Evolutionary conservation across 92 coral and sea anemone genomes (phyloP), one percentile per base, ranked within the genome.

Genomic region (Meandrina meandrites): DNA sequence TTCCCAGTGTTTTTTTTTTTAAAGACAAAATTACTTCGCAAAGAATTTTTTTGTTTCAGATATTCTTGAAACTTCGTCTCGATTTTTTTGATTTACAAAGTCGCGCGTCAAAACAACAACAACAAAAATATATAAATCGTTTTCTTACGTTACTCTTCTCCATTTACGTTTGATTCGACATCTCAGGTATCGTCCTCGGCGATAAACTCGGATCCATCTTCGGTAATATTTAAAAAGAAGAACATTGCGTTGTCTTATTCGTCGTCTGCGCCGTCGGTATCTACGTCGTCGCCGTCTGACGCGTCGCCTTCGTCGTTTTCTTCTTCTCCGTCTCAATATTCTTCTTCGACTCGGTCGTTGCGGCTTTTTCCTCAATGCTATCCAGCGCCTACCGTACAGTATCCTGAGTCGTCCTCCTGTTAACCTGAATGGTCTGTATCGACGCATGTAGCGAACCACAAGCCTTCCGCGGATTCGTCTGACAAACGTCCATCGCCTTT

Each of bases 301-400:
- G 22, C 72, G 85, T 15, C 89, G 89, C 54, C 85, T 79, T 53
- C 73, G 79, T 78, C 82, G 78, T 14, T 79, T 80, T 30, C 85
- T 40, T 5, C 57, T 62, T 80, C 85, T 68, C 13, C 89, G 85
- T 86, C 85, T 79, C 85, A 79, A 50, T 48, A 8, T 64, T 32
- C 50, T 66, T 36, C 74, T 78, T 16, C n/a, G n/a, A 27, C 83
- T 79, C 42, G 45, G 57, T 37, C 75, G 56, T 58, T 74, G 80
- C n/a, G 80, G 87, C 58, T 57, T 62, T 32, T 78, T 30, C 60
- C 32, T 62, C 13, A 85, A 1, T 18, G 5, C 19, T n/a, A 0
- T 77, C 88, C 88, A 85, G 47, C 67, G 17, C 12, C 47, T 40
- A 34, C 66, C 4, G 22, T 18, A 28, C 18, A 32, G 76, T 62